phyloP scores from a whole-genome alignment of 2,797 vertebrate genomes.

The Clarias platycephalus region DNA sequence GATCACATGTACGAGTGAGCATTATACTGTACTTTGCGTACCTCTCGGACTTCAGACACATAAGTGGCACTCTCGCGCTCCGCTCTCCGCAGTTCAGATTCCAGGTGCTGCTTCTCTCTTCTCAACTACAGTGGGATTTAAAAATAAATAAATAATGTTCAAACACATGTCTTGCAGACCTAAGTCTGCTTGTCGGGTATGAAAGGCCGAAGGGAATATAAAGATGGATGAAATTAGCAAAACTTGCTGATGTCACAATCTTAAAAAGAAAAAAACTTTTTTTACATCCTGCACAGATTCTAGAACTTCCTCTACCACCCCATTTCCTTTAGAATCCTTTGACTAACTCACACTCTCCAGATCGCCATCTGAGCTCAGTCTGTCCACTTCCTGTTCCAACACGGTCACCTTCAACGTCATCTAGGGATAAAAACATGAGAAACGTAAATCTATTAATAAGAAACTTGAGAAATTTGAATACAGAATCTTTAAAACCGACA shows the following conservation, averaged over 20 bases:
- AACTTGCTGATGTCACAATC: neutral
- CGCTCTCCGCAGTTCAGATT: constrained; percentile 89
- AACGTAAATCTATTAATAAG: neutral
- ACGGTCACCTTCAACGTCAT: constrained; percentile 76
- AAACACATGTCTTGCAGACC: neutral
- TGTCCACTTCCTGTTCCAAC: constrained; percentile 85
- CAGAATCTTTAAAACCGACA: neutral
- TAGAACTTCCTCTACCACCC: neutral
- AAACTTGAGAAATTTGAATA: no score
- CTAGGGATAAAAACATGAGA: constrained; percentile 61
- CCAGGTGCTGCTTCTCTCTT: constrained; percentile 87
- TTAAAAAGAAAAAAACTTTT: neutral
- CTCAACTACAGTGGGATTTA: constrained; percentile 63
- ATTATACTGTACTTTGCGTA: constrained; percentile 63
- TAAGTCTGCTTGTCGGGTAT: neutral
- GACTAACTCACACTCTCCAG: constrained; percentile 82
- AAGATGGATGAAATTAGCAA: neutral
- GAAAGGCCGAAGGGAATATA: neutral
- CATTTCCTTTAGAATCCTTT: neutral
- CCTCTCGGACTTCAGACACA: constrained; percentile 95
- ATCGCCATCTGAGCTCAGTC: constrained; percentile 82
- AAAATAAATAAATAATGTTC: constrained; percentile 18
- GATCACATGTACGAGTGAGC: neutral
- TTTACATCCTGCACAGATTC: neutral
- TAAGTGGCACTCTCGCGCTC: constrained; percentile 93